Conservation (phyloP, 2,888 invertebrate genomes). For the Dryobotodes eremita region DNA sequence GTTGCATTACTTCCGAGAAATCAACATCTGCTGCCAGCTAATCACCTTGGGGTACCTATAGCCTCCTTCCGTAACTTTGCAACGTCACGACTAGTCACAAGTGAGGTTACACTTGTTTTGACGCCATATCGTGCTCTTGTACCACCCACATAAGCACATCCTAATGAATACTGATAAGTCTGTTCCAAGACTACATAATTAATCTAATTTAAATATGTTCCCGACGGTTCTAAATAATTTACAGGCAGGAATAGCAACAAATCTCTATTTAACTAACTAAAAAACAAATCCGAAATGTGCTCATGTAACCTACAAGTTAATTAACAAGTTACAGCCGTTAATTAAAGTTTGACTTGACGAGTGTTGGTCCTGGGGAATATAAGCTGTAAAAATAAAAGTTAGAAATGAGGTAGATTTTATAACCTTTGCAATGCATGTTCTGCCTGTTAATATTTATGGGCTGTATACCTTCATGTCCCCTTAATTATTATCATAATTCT, state of each 20-base stretch:
- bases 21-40: not conserved
- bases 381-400: constrained; percentile 26
- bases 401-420: constrained; percentile 25
- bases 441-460: constrained; percentile 31
- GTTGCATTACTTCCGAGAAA: not conserved
- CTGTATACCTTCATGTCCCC: not conserved
- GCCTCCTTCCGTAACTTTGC: not conserved
- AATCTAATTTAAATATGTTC: constrained; percentile 10
- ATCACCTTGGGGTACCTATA: not conserved
- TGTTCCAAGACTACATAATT: not conserved
- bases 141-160: not conserved
- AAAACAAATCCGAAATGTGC: constrained; percentile 27
- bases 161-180: constrained; percentile 3
- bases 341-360: constrained; percentile 44
- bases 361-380: constrained; percentile 25
- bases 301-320: constrained; percentile 42
- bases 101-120: not conserved
- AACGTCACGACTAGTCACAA: not conserved
- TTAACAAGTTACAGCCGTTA: constrained; percentile 26
- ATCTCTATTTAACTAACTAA: constrained; percentile 14
- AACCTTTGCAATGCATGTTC: constrained; percentile 10
- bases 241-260: not conserved
- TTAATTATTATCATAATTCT: too few species aligned
- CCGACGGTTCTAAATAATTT: constrained; percentile 5
- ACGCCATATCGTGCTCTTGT: not conserved